Evolutionary conservation across 37 sponge, comb jelly and placozoan species (phyloP).

Genomic region (Geodia barretti): DNA sequence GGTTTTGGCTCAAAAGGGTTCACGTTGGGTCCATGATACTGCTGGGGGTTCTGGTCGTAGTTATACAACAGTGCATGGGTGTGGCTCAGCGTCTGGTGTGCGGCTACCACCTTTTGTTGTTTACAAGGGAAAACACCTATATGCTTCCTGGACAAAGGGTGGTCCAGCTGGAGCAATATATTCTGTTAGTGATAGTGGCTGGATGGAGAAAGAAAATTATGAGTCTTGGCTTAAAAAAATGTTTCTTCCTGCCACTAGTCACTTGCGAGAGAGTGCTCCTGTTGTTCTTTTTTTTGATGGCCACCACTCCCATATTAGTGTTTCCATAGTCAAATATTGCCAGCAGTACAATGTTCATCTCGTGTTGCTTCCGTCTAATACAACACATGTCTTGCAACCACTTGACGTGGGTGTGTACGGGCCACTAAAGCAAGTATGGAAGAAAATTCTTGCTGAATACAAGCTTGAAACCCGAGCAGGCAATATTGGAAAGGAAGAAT

Average conservation of each 20-base stretch:
- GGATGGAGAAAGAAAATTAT: neutral
- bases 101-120: neutral
- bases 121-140: neutral
- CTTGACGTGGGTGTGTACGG: slow-evolving; percentile 12
- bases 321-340: neutral
- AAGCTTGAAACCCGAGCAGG: neutral
- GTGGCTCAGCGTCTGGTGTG: neutral
- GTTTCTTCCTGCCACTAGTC: neutral
- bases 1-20: neutral
- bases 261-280: neutral
- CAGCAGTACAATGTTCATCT: neutral
- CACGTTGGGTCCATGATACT: slow-evolving; percentile 5
- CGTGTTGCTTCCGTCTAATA: slow-evolving; percentile 3
- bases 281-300: neutral
- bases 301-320: slow-evolving; percentile 6
- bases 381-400: slow-evolving; percentile 17
- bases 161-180: neutral
- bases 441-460: neutral
- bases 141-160: neutral
- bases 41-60: neutral
- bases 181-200: neutral
- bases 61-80: neutral
- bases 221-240: neutral
- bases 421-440: slow-evolving; percentile 5
- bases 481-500: neutral